Conservation (phyloP, 2,888 invertebrate species). For the Amitus sp. region DNA sequence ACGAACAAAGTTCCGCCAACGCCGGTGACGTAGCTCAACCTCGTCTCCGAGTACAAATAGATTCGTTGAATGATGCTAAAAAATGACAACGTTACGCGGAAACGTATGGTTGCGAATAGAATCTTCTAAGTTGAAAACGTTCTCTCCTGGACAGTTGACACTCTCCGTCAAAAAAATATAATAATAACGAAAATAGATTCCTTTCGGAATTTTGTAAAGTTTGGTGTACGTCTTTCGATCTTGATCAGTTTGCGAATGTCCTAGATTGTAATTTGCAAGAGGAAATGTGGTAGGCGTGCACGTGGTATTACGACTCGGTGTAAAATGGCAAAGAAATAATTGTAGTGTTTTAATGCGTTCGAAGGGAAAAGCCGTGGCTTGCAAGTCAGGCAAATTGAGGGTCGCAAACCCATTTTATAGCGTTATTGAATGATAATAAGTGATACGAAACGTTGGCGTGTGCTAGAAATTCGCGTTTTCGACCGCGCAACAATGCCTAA, state of each 20-base stretch:
- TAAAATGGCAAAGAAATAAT: slow-evolving; percentile 16
- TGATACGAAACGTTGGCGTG: slow-evolving; percentile 14
- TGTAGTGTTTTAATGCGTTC: slow-evolving; percentile 8
- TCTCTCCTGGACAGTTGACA: not conserved
- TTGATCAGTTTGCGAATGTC: slow-evolving; percentile 4
- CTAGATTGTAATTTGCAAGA: slow-evolving; percentile 5
- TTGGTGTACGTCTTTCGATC: not conserved
- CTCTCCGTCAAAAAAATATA: too few relatives aligned
- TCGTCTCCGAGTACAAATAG: not conserved
- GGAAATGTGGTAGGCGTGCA: too few relatives aligned
- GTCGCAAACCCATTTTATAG: slow-evolving; percentile 10
- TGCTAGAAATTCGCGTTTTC: not conserved
- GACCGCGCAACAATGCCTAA: not conserved
- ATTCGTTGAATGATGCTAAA: not conserved
- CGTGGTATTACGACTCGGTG: slow-evolving; percentile 4
- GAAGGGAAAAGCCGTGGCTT: slow-evolving; percentile 8
- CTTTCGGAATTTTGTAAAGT: not conserved
- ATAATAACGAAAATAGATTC: too few relatives aligned
- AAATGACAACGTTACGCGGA: slow-evolving; percentile 1
- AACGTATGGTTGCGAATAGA: not conserved
- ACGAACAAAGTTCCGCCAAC: slow-evolving; percentile 5
- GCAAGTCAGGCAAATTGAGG: slow-evolving; percentile 10
- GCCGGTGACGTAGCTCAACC: slow-evolving; percentile 7
- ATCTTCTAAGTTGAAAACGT: not conserved
- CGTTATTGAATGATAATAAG: slow-evolving; percentile 19